Evolutionary conservation across 2,888 invertebrate species (phyloP).

Genomic region (Plebejus argus): DNA sequence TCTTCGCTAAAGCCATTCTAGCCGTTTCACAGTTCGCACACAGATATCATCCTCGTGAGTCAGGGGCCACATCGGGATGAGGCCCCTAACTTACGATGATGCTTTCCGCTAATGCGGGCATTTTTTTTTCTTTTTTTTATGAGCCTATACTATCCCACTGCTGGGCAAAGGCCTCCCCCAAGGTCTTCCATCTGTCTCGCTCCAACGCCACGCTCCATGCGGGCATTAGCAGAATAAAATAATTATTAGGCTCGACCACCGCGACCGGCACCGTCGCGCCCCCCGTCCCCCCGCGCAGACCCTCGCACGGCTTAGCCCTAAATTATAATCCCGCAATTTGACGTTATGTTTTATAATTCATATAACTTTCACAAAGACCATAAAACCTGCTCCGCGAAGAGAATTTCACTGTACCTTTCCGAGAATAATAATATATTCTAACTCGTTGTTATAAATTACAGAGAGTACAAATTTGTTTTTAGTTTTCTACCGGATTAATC

Average conservation of each 20-base stretch:
- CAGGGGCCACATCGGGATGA: background rate
- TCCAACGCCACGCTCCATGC: too few relatives aligned
- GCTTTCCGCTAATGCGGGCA: too few relatives aligned
- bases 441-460: background rate
- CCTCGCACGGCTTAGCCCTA: background rate
- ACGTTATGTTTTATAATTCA: constrained; percentile 12
- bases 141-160: too few relatives aligned
- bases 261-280: background rate
- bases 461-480: background rate
- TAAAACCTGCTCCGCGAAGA: background rate
- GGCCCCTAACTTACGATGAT: too few relatives aligned
- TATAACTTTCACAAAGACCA: background rate
- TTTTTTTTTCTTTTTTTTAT: too few relatives aligned
- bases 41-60: background rate
- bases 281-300: background rate
- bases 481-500: background rate
- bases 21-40: background rate
- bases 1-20: background rate
- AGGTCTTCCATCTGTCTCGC: too few relatives aligned
- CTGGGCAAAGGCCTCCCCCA: too few relatives aligned
- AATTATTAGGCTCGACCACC: background rate
- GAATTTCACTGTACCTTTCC: background rate
- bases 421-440: background rate
- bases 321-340: constrained; percentile 11
- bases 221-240: background rate